Base-by-base conservation (phyloP, 1,140 invertebrate genomes). In the Matsumurasca onukii region DNA sequence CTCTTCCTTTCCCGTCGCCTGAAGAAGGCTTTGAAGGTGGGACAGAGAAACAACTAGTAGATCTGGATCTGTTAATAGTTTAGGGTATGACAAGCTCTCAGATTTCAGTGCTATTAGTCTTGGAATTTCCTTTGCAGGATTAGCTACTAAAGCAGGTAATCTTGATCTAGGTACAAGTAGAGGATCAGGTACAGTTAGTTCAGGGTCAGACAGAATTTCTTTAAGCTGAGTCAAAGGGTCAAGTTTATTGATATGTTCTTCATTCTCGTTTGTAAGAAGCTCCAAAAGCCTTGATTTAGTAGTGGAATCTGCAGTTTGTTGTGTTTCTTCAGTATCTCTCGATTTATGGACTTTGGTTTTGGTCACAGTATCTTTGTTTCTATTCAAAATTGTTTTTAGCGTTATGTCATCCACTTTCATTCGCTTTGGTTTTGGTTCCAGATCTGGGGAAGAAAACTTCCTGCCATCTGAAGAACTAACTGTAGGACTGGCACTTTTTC, bases 151-250 rank as follows among this genome's bases (percentile, higher is more conserved):
- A 9, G 84, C 82, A 20, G 88, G 86, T 31, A 93, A 77, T 72
- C 86, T 85, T 74, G 91, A 86, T 75, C 90, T 88, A 25, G 91
- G 91, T 51, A 93, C 87, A 62, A 93, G 76, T 65, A 93, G 80
- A 13, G 91, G 91, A 83, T 93, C 91, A 13, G 91, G 91, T 74
- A 93, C 85, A 72, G 87, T 84, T 73, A 89, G 84, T 48, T 86
- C 86, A 0, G 86, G 82, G 71, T 87, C 88, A 45, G 83, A 82
- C 20, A 91, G 83, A n/a, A 93, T 77, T 75, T 88, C 83, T 70
- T 89, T 86, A 0, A 92, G 80, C 75, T 93, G 90, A 59, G 85
- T 86, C 5, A 91, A 76, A 0, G 91, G 88, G 76, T 87, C 86
- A 27, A 78, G 20, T 25, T 65, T 65, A 25, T 22, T 65, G 31